Base-by-base conservation (phyloP, 1,140 invertebrate species). In the Harlomillsia oculata region DNA sequence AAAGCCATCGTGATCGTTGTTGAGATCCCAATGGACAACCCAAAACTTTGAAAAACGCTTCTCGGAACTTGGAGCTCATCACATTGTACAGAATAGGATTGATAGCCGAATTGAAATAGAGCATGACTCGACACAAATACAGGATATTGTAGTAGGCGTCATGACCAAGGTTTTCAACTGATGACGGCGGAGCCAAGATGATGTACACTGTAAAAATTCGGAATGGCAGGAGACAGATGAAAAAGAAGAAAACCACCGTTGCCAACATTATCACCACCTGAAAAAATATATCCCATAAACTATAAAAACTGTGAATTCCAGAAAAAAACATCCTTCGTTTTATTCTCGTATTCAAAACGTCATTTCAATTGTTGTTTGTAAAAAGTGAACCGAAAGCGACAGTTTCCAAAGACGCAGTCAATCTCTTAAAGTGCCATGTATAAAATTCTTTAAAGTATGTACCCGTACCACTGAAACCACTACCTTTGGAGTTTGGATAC, bases 61-160 rank as follows among this genome's bases (percentile, higher is more conserved):
- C 80, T 11, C 89, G 77, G 72, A 92, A 93, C 71, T 91, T 92
- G 0, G 86, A 87, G n/a, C 87, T 90, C 83, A 89, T 89, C 13
- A 89, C 75, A 69, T 87, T 88, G 72, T 93, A 92, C 14, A 92
- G 75, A 62, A 92, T 88, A 3, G 89, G 89, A 73, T 92, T 93
- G 53, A 91, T 81, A 23, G 87, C 87, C 5, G 87, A 90, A 69
- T 92, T 91, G 18, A 91, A 76, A 72, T 92, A 90, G 16, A 89
- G 71, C 84, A 92, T 87, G 25, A 90, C 79, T 41, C 88, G 78
- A 66, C 82, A 85, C 71, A 91, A 85, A 71, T 88, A 91, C 11
- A 93, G 76, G 44, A 93, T 74, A 68, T 82, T 84, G 72, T 88
- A 91, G 73, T 87, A 93, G 8, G 77, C 77, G 58, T 88, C 85